These are phyloP conservation scores for Antennarius striatus DNA, from an alignment of 2,113 vertebrate species.

Conservation along the genomic window DNA sequence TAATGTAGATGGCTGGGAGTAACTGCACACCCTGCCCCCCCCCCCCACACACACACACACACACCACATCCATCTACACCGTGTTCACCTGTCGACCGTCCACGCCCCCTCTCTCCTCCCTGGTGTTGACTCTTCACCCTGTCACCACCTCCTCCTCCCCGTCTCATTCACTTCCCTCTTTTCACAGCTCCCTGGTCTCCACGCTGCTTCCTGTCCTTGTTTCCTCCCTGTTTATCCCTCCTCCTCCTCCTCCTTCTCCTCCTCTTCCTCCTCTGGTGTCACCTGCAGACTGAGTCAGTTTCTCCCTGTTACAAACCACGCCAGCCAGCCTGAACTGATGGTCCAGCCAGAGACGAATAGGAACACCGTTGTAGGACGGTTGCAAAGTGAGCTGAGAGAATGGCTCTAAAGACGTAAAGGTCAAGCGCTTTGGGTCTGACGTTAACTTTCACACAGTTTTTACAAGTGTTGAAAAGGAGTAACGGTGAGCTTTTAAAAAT, in stretches of 20 bases:
- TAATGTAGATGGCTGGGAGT: slow-evolving; percentile 46
- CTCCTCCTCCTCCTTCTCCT: slow-evolving; percentile 15
- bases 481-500: too few species aligned
- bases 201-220: slow-evolving; percentile 14
- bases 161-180: slow-evolving; percentile 16
- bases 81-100: slow-evolving; percentile 48
- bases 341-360: slow-evolving; percentile 11
- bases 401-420: slow-evolving; percentile 6
- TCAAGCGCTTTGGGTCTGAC: not conserved
- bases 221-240: slow-evolving; percentile 11
- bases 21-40: slow-evolving; percentile 25
- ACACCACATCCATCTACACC: slow-evolving; percentile 26
- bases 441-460: too few species aligned
- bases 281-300: slow-evolving; percentile 21
- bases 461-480: too few species aligned
- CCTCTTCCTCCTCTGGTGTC: slow-evolving; percentile 5
- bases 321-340: slow-evolving; percentile 16
- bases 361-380: slow-evolving; percentile 16
- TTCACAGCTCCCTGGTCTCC: slow-evolving; percentile 2
- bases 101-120: slow-evolving; percentile 32
- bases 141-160: slow-evolving; percentile 13
- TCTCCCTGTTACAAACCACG: slow-evolving; percentile 8
- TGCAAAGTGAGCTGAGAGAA: slow-evolving; percentile 17
- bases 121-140: not conserved
- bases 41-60: slow-evolving; percentile 22